Evolutionary conservation across 2,888 invertebrate species (phyloP), one percentile per base, ranked within the genome.

Genomic region (Drosophila vallismaia): DNA sequence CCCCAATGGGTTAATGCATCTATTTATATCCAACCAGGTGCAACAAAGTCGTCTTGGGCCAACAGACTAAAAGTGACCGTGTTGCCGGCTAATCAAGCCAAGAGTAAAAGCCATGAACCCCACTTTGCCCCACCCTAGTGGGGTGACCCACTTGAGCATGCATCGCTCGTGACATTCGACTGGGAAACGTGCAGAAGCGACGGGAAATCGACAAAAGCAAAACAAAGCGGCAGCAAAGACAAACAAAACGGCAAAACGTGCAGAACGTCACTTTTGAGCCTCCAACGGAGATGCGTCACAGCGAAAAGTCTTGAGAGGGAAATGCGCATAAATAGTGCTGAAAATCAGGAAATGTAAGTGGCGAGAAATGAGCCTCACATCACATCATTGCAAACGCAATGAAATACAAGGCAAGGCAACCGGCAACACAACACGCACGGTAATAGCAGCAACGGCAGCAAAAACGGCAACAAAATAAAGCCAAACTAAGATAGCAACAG

Each of bases 121-220:
- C 29, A 19, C 52, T 19, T 3, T 19, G 44, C 44, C 64, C 48
- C 26, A 28, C 45, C 48, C 26, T 31, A 9, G 38, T 14, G n/a
- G 19, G 48, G 67, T 77, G 76, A 84, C 79, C 79, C 86, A 85
- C 82, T 82, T 82, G 82, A 87, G 79, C 82, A 87, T 85, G 88
- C 88, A 69, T 51, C 86, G 82, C 82, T 87, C 87, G 82, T 87
- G 87, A 86, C 82, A 82, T 82, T 85, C 82, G 86, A 57, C 71
- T 69, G 55, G 84, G 56, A 76, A 79, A 84, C 84, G 84, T 84
- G 84, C 86, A 69, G 53, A 82, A 74, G 74, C 63, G 56, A 75
- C 64, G 79, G 86, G 46, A 88, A 86, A 86, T 86, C 54, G 86
- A 77, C 57, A 73, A 71, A 73, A 64, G 62, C 58, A 66, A 77